Base-by-base conservation (phyloP, 2,797 vertebrate species). In the Rhynchonycteris naso region DNA sequence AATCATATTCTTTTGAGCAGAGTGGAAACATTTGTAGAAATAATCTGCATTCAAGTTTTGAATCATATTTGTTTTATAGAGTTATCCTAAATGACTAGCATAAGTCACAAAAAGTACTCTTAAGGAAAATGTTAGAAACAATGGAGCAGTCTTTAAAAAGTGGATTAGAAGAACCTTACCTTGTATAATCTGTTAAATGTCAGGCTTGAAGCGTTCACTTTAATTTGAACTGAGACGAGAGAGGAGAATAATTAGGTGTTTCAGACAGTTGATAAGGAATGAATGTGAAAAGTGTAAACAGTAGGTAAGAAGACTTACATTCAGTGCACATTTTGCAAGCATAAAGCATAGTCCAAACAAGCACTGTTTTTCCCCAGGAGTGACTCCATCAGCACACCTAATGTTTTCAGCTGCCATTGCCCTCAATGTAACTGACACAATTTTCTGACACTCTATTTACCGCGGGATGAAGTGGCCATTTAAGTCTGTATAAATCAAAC, bases 401-500 rank as follows among this genome's bases (percentile, higher is more conserved):
- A 92, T 93, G 80, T 89, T 96, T 82, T 96, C 74, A 90, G 94
- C 93, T 97, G 30, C 97, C 74, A 15, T 87, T 93, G 82, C 61
- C 50, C 89, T 93, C 94, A 58, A 35, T 90, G 78, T 93, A 96
- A 96, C 94, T 98, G 98, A 98, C 98, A 98, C 97, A 98, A 97
- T 98, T 98, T 98, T 98, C 94, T 98, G 94, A 98, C 97, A 93
- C 98, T 97, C 96, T 98, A 13, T 98, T 98, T 98, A 98, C 97
- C 97, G 61, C 88, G 97, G 98, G 97, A 98, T 97, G 95, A 97
- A 98, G 98, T 98, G 97, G 97, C 98, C 98, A 98, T 99, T 99
- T 97, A 99, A 98, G 94, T 98, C 99, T 98, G 96, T 98, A 97
- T 98, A 98, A 98, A 98, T 98, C 96, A 98, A 97, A 98, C 97